Conservation (phyloP, 2,888 invertebrate species). For the Pachymerium ferrugineum region DNA sequence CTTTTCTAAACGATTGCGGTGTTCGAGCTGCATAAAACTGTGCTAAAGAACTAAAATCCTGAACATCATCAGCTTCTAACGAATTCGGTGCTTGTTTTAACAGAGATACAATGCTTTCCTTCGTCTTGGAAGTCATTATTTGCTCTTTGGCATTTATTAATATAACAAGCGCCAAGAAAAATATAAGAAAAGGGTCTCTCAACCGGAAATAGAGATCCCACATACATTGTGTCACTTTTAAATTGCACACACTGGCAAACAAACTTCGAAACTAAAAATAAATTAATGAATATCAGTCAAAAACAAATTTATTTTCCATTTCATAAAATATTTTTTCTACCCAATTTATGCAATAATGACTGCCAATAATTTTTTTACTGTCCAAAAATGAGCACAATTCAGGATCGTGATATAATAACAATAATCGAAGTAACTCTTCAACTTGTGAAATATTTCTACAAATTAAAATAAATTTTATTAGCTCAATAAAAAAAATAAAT, state of each 20-base stretch:
- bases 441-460: slow-evolving; percentile 43
- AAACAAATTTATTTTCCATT: neutral
- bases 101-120: slow-evolving; percentile 11
- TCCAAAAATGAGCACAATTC: slow-evolving; percentile 94
- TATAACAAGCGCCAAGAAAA: slow-evolving; percentile 91
- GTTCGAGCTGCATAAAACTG: slow-evolving; percentile 91
- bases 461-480: slow-evolving; percentile 28
- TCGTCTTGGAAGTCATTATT: neutral
- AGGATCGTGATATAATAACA: slow-evolving; percentile 95
- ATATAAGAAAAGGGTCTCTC: slow-evolving; percentile 91
- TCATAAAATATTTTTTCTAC: slow-evolving; percentile 43
- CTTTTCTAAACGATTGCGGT: slow-evolving; percentile 84
- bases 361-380: slow-evolving; percentile 74
- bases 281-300: slow-evolving; percentile 34
- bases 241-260: slow-evolving; percentile 77
- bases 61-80: slow-evolving; percentile 86
- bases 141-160: slow-evolving; percentile 74
- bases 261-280: slow-evolving; percentile 65
- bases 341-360: slow-evolving; percentile 58
- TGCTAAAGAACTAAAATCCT: slow-evolving; percentile 94
- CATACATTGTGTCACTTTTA: slow-evolving; percentile 82
- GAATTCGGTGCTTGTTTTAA: slow-evolving; percentile 59
- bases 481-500: neutral
- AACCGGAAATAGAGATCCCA: slow-evolving; percentile 97
- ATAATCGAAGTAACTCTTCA: slow-evolving; percentile 58